Conservation (phyloP, 2,888 invertebrate genomes). For the Penaeus monodon region DNA sequence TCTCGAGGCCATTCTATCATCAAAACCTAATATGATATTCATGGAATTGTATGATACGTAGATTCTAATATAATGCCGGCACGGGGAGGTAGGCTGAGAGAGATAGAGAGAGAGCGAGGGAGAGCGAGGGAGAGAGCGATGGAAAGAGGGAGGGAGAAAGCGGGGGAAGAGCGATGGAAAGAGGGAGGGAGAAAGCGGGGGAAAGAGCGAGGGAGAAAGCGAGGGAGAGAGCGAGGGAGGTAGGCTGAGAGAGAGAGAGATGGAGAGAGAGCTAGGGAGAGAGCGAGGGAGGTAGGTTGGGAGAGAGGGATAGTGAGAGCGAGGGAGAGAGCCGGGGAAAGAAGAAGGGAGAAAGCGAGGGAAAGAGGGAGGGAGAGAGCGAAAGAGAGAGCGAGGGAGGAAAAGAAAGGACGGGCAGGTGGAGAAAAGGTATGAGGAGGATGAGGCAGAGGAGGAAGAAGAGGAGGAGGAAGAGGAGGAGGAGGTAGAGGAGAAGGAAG, state of each 20-base stretch:
- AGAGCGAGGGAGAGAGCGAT: neutral
- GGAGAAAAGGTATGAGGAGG: neutral
- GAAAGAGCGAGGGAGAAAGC: neutral
- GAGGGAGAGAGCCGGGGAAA: neutral
- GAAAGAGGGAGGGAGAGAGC: neutral
- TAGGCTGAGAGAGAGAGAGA: slow-evolving; percentile 5
- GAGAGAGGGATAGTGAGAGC: too few species aligned
- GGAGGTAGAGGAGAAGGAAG: neutral
- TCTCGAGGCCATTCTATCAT: slow-evolving; percentile 39
- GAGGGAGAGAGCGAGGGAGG: neutral
- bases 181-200: neutral
- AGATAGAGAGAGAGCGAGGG: neutral
- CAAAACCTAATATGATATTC: slow-evolving; percentile 56
- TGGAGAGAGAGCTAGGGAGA: neutral
- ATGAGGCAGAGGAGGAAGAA: neutral
- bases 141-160: slow-evolving; percentile 10
- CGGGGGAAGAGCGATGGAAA: neutral
- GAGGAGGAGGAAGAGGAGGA: neutral
- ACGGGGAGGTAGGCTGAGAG: neutral
- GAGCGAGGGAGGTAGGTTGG: neutral
- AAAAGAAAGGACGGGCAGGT: neutral
- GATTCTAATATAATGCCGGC: slow-evolving; percentile 19
- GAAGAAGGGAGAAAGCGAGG: neutral
- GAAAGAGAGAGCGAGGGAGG: neutral
- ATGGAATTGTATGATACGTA: slow-evolving; percentile 56